phyloP scores from a whole-genome alignment of 2,888 invertebrate genomes.

The Morinoia aosen region DNA sequence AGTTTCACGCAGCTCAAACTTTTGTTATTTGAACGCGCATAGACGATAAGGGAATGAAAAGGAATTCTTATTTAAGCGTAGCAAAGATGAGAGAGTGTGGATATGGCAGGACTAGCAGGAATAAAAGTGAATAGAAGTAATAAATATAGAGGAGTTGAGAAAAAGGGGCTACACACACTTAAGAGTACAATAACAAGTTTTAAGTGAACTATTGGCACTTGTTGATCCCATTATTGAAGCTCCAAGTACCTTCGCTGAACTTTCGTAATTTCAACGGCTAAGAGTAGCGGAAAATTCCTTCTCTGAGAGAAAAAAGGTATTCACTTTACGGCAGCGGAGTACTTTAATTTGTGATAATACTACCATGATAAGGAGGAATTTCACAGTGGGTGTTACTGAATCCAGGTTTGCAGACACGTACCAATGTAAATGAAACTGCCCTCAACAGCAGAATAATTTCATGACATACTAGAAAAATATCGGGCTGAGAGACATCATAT shows the following conservation, averaged over 20 bases:
- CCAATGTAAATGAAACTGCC: neutral
- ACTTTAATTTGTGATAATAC: neutral
- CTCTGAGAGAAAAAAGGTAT: neutral
- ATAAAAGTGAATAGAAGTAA: neutral
- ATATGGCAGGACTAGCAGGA: neutral
- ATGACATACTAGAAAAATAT: neutral
- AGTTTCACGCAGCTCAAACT: neutral
- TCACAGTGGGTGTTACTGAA: neutral
- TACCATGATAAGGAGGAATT: neutral
- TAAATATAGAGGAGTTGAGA: neutral
- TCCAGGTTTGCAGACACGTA: neutral
- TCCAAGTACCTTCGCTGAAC: neutral
- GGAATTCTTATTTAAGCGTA: neutral
- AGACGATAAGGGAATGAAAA: neutral
- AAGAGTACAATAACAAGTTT: neutral
- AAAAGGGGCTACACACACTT: neutral
- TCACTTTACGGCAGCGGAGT: neutral
- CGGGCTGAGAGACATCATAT: too few relatives aligned
- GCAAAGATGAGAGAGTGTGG: neutral
- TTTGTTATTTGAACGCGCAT: neutral
- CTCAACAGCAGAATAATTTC: too few relatives aligned
- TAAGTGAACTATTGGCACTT: neutral
- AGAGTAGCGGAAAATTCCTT: neutral
- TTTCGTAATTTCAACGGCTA: neutral
- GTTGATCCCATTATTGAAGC: conserved; percentile 1